A percentile compares a stretch with the other conserved stretches of the same genome.
Evolutionary conservation across 2,797 vertebrate genomes (phyloP).

Genomic region (Sciurus vulgaris): DNA sequence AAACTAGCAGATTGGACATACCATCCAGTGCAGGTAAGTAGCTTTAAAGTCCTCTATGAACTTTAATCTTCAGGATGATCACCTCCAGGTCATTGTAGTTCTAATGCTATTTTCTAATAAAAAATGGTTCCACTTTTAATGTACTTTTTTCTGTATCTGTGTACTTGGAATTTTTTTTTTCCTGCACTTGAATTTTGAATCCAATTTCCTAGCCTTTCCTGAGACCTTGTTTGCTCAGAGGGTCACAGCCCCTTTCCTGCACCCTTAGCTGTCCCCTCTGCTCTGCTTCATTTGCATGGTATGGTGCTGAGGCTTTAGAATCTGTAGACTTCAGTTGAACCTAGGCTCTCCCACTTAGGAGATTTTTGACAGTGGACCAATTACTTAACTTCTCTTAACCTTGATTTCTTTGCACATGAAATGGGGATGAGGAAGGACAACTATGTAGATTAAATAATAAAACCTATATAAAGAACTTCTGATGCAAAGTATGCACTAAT

Average conservation of each 20-base stretch:
- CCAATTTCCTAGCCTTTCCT: not conserved
- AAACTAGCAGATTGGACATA: not conserved
- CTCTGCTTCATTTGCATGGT: not conserved
- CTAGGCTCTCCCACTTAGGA: not conserved
- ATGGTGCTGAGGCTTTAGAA: not conserved
- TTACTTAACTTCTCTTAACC: not conserved
- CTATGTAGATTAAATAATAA: constrained; percentile 10
- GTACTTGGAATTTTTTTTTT: not conserved
- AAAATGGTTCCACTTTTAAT: constrained; percentile 34
- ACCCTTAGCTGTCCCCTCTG: not conserved
- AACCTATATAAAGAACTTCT: not conserved
- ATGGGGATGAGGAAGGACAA: not conserved
- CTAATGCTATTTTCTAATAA: constrained; percentile 4
- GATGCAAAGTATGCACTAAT: not conserved
- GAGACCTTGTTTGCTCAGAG: not conserved
- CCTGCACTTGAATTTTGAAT: not conserved
- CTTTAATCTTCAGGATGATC: not conserved
- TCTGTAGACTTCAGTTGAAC: not conserved
- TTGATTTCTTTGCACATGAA: constrained; percentile 32
- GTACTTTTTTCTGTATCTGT: not conserved
- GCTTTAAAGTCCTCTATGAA: constrained; percentile 10
- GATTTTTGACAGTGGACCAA: constrained; percentile 19
- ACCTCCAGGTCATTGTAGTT: constrained; percentile 2
- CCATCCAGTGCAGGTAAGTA: not conserved
- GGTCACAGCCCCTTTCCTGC: not conserved